Conservation (phyloP, 2,888 invertebrate species). For the Protonemura montana region DNA sequence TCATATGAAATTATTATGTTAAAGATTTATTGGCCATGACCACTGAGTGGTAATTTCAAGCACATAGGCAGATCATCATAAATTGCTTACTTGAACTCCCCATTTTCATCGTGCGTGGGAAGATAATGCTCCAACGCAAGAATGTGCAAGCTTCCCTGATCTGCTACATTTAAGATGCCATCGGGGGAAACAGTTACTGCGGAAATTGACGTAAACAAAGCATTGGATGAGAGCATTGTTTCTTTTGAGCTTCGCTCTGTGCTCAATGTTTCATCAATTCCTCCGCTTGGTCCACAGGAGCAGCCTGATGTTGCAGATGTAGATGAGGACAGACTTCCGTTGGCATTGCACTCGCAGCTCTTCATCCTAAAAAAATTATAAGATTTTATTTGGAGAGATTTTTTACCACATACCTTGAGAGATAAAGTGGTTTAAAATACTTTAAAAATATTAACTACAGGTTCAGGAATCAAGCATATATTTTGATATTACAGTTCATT, state of each 20-base stretch:
- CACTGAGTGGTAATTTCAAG: neutral
- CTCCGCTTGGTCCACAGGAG: conserved; percentile 65
- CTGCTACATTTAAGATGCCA: conserved; percentile 94
- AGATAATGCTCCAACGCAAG: conserved; percentile 86
- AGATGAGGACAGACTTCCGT: conserved; percentile 56
- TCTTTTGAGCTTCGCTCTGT: conserved; percentile 68
- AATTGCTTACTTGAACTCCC: conserved; percentile 69
- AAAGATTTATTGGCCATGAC: neutral
- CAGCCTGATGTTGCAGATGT: conserved; percentile 50
- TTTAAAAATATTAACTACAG: too few species aligned
- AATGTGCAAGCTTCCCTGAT: conserved; percentile 87
- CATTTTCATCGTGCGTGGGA: conserved; percentile 85
- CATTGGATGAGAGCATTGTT: conserved; percentile 87
- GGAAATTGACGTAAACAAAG: conserved; percentile 86
- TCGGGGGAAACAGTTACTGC: conserved; percentile 94
- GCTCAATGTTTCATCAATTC: conserved; percentile 51
- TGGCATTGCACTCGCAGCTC: conserved; percentile 59
- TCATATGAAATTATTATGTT: neutral
- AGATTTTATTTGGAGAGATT: neutral
- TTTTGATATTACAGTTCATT: too few species aligned
- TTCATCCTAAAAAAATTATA: conserved; percentile 60
- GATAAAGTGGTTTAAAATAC: too few species aligned
- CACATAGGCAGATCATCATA: neutral
- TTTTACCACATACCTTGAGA: too few species aligned
- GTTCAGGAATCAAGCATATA: too few species aligned